Evolutionary conservation across 1,140 invertebrate genomes (phyloP), one percentile per base, ranked within the genome.

Genomic region (Conus ventricosus): DNA sequence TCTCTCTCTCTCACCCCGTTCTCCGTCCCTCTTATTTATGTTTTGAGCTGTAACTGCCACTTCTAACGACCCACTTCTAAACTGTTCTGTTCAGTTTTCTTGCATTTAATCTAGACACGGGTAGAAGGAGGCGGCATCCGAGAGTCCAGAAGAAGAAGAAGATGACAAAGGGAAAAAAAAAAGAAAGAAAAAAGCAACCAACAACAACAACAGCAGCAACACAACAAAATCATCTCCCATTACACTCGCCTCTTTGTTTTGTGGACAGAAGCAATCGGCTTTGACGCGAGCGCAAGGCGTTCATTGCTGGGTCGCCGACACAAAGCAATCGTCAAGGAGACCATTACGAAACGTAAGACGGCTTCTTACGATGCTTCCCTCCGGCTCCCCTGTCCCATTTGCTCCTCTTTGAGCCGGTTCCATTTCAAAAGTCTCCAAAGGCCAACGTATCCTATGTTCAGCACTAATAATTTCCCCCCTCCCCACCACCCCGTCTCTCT

Each of bases 201-300:
- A 60, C 57, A 60, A 15, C 6, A 57, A 57, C 57, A 60, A 60
- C 8, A 60, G 15, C 8, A 60, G 15, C 8, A 60, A 60, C 8
- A 60, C 8, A 60, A 60, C 57, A 60, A 39, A 25, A 78, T 27
- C 11, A 27, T 78, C 76, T 78, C 27, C 76, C 27, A 15, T 78
- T 78, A 78, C 76, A 78, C 25, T 0, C 57, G 15, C 57, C 57
- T 39, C 76, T 78, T 78, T 78, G 76, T 78, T 78, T 78, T 39
- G 76, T 39, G 76, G 76, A 78, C 25, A 27, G n/a, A 39, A 78
- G 25, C 76, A 78, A 78, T 78, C 76, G 76, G 76, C 76, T 78
- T 78, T 6, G n/a, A 27, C 25, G 39, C 39, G 25, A 13, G 76
- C 76, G 39, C 6, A 27, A 23, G 76, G 23, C 13, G 8, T 39